These are phyloP conservation scores for Acromyrmex heyeri DNA, from an alignment of 1,140 invertebrate species.

Conservation along the genomic window DNA sequence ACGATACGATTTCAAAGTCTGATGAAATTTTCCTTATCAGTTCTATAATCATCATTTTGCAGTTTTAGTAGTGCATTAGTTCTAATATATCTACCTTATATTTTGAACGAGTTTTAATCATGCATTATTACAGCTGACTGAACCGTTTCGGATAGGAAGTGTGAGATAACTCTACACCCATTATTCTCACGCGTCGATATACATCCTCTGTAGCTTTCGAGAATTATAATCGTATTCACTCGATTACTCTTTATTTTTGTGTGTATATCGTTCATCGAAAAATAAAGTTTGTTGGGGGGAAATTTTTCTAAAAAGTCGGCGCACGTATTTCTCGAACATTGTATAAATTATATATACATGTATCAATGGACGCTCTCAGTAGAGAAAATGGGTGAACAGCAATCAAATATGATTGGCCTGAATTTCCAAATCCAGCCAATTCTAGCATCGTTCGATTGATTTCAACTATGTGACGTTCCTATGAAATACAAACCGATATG, in stretches of 20 bases:
- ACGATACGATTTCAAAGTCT: neutral
- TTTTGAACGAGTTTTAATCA: constrained; percentile 30
- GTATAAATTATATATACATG: neutral
- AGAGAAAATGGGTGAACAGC: constrained; percentile 8
- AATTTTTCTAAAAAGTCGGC: constrained; percentile 17
- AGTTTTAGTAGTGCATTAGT: neutral
- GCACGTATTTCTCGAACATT: neutral
- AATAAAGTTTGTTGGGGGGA: neutral
- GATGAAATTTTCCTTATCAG: constrained; percentile 11
- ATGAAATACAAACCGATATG: neutral
- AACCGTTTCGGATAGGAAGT: constrained; percentile 24
- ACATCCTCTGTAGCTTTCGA: neutral
- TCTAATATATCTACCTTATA: neutral
- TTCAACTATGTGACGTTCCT: neutral
- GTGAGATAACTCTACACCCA: constrained; percentile 27
- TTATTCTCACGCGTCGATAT: constrained; percentile 18
- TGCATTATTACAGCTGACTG: constrained; percentile 24
- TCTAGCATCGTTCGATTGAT: neutral
- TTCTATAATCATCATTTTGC: neutral
- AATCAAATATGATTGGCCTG: neutral
- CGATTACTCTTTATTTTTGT: constrained; percentile 13
- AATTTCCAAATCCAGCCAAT: neutral
- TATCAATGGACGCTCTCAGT: constrained; percentile 12
- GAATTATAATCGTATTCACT: constrained; percentile 20
- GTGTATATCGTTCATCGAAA: neutral